Percentiles rank a stretch among this genome's conserved stretches.
These are phyloP conservation scores for Oncorhynchus keta DNA, from an alignment of 2,113 vertebrate genomes.

Conservation along the genomic window DNA sequence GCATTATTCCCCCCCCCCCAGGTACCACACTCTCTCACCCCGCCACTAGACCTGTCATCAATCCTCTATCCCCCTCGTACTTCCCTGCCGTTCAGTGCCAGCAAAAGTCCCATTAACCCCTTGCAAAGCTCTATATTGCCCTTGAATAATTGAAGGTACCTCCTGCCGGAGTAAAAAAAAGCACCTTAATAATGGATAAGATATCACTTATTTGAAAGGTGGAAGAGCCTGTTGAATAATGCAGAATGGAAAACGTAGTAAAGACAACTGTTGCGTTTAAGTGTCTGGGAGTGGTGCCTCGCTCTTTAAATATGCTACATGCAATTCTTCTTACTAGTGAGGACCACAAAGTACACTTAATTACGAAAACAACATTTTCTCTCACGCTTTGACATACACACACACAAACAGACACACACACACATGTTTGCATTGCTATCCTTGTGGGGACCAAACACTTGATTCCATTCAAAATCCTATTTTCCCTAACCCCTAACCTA, in stretches of 20 bases:
- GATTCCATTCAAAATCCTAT: too few relatives aligned
- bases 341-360: too few relatives aligned
- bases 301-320: background rate
- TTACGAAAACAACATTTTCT: too few relatives aligned
- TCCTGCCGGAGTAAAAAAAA: constrained; percentile 67
- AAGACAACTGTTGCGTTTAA: constrained; percentile 68
- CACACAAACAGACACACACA: background rate
- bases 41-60: constrained; percentile 61
- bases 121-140: constrained; percentile 71
- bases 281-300: background rate
- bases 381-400: too few relatives aligned
- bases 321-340: too few relatives aligned
- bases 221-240: constrained; percentile 72
- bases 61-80: constrained; percentile 54
- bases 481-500: too few relatives aligned
- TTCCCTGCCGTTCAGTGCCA: constrained; percentile 45
- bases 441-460: too few relatives aligned
- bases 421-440: too few relatives aligned
- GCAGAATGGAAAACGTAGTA: constrained; percentile 68
- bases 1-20: constrained; percentile 43
- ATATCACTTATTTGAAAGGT: constrained; percentile 66
- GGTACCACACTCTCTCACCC: constrained; percentile 54
- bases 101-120: constrained; percentile 76
- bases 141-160: constrained; percentile 74
- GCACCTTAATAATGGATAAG: constrained; percentile 71